Evolutionary conservation across 2,888 invertebrate species (phyloP), one percentile per base, ranked within the genome.

Genomic region (Cheilosia impressa): DNA sequence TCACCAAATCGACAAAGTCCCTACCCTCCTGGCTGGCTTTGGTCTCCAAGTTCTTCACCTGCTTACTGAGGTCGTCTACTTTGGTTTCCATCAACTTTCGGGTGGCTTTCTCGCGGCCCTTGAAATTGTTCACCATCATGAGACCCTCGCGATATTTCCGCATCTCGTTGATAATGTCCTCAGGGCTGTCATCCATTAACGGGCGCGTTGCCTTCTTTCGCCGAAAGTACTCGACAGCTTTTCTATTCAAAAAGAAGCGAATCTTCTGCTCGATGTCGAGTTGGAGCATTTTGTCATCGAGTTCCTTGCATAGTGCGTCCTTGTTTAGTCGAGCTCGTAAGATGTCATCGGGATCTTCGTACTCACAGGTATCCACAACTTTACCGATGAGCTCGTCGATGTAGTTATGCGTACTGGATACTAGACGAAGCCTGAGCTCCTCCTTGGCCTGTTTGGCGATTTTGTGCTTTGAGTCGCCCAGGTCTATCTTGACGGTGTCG

Each of bases 141-240:
- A 89, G 66, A 1, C 75, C 80, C 0, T 87, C 19, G 0, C 17
- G 9, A 27, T 90, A 90, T 27, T 87, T 87, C 1, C 73, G 72
- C 5, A 83, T 22, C 47, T 71, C 66, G 15, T 68, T 73, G 0
- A 63, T 4, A 6, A 87, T 55, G 0, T 10, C 27, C 72, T 89
- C 24, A 0, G 83, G 68, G 63, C 65, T 87, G 72, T 89, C 89
- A 6, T 88, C 88, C 0, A 15, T 6, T 6, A 91, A 83, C 0
- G 84, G 84, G 1, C 91, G 89, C 4, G 19, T 34, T 27, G 88
- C 87, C 31, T 87, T 89, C 41, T 87, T 77, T 0, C 91, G 89
- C 2, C 89, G 90, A 63, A 87, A 91, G 77, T 89, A 90, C 0
- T 91, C 90, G 2, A 71, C 50, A 5, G 88, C 57, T 47, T 90